Evolutionary conservation across 2,888 invertebrate genomes (phyloP).

Genomic region (Thera britannica): DNA sequence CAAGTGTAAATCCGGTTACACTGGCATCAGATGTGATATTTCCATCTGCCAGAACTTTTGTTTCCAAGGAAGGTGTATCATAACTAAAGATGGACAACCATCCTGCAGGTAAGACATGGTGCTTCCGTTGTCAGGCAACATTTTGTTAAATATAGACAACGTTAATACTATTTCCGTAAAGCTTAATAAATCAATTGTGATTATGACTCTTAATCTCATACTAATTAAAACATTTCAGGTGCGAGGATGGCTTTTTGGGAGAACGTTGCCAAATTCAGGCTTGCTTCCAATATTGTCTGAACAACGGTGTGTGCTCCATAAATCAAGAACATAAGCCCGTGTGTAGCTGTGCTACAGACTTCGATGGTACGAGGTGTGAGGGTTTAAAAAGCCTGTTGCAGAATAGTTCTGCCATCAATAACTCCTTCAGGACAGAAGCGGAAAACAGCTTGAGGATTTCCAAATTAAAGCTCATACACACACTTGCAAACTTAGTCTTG

Average conservation of each 20-base stretch:
- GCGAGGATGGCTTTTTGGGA: constrained; percentile 72
- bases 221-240: constrained; percentile 59
- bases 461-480: too few relatives aligned
- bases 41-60: constrained; percentile 90
- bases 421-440: constrained; percentile 50
- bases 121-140: too few relatives aligned
- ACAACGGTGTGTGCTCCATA: constrained; percentile 85
- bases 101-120: constrained; percentile 61
- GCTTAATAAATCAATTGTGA: too few relatives aligned
- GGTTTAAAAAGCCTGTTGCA: constrained; percentile 54
- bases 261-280: constrained; percentile 76
- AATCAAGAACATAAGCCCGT: constrained; percentile 59
- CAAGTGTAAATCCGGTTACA: constrained; percentile 87
- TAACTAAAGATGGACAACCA: constrained; percentile 60
- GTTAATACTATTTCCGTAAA: neutral
- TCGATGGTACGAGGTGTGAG: constrained; percentile 86
- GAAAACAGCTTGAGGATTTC: too few relatives aligned
- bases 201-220: too few relatives aligned
- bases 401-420: constrained; percentile 60
- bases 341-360: constrained; percentile 82
- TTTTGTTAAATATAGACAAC: neutral
- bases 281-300: constrained; percentile 86
- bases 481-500: too few relatives aligned
- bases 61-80: constrained; percentile 86
- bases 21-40: constrained; percentile 88